phyloP scores from a whole-genome alignment of 2,797 vertebrate species.

The Arctocebus calabarensis region DNA sequence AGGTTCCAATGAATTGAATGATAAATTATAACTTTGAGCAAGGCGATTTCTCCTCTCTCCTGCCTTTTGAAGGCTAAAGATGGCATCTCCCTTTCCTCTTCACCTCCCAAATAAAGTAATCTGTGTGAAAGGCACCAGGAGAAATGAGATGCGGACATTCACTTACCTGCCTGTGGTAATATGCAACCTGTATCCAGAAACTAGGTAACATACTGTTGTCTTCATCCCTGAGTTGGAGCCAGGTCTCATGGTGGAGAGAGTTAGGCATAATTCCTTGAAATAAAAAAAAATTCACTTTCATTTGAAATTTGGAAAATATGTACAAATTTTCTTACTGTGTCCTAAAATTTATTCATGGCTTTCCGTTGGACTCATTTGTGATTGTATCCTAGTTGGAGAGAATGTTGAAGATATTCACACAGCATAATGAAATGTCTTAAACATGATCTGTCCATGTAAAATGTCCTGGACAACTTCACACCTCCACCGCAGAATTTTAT shows the following conservation, averaged over 20 bases:
- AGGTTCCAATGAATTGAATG: slow-evolving; percentile 44
- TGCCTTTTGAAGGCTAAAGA: slow-evolving; percentile 1
- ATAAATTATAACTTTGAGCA: slow-evolving; percentile 45
- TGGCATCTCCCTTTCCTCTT: not conserved
- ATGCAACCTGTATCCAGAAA: not conserved
- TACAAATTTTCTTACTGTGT: not conserved
- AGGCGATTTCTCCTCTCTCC: slow-evolving; percentile 30
- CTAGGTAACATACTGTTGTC: not conserved
- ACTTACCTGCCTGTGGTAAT: not conserved
- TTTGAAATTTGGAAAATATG: slow-evolving; percentile 47
- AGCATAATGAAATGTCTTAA: slow-evolving; percentile 18
- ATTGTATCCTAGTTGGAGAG: slow-evolving; percentile 30
- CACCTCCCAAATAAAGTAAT: not conserved
- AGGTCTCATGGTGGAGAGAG: not conserved
- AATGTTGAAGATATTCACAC: slow-evolving; percentile 1
- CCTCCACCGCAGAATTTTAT: slow-evolving; percentile 40
- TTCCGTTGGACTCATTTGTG: not conserved
- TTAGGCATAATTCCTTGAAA: slow-evolving; percentile 27
- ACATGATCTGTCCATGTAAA: not conserved
- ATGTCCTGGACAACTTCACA: slow-evolving; percentile 41
- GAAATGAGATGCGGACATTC: slow-evolving; percentile 51
- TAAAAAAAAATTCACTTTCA: slow-evolving; percentile 48
- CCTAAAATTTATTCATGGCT: not conserved
- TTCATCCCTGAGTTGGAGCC: not conserved
- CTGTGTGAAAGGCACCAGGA: slow-evolving; percentile 34